Conservation (phyloP, 2,888 invertebrate genomes). For the Seladonia tumulorum region DNA sequence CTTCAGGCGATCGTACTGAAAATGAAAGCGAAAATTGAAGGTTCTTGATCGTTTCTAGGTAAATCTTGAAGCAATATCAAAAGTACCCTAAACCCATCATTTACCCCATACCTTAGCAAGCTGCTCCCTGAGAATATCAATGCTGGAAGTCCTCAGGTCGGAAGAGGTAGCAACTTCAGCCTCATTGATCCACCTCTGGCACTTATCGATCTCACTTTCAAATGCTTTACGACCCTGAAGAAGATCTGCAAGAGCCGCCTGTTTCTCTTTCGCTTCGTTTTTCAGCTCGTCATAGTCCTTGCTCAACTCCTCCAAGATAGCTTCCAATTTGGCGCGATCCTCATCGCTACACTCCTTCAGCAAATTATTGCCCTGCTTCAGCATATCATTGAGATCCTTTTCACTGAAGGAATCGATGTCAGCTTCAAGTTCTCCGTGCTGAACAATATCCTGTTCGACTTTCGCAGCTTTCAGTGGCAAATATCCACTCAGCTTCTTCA, state of each 20-base stretch:
- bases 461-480: slow-evolving; percentile 92
- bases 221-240: slow-evolving; percentile 92
- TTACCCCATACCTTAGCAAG: slow-evolving; percentile 87
- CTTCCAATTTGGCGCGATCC: slow-evolving; percentile 88
- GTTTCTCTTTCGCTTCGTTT: slow-evolving; percentile 90
- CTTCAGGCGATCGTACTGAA: slow-evolving; percentile 90
- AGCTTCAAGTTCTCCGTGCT: slow-evolving; percentile 90
- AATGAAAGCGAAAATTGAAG: neutral
- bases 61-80: no score
- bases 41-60: no score
- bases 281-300: slow-evolving; percentile 90
- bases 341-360: slow-evolving; percentile 92
- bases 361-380: slow-evolving; percentile 91
- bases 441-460: slow-evolving; percentile 92
- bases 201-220: slow-evolving; percentile 92
- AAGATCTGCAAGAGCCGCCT: slow-evolving; percentile 89
- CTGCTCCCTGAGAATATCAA: slow-evolving; percentile 94
- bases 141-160: slow-evolving; percentile 91
- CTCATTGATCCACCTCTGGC: slow-evolving; percentile 95
- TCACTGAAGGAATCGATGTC: slow-evolving; percentile 92
- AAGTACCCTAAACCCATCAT: no score
- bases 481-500: slow-evolving; percentile 91
- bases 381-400: slow-evolving; percentile 89
- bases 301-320: slow-evolving; percentile 88
- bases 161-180: slow-evolving; percentile 94